Evolutionary conservation across 2,888 invertebrate genomes (phyloP).

Genomic region (Andrena haemorrhoa): DNA sequence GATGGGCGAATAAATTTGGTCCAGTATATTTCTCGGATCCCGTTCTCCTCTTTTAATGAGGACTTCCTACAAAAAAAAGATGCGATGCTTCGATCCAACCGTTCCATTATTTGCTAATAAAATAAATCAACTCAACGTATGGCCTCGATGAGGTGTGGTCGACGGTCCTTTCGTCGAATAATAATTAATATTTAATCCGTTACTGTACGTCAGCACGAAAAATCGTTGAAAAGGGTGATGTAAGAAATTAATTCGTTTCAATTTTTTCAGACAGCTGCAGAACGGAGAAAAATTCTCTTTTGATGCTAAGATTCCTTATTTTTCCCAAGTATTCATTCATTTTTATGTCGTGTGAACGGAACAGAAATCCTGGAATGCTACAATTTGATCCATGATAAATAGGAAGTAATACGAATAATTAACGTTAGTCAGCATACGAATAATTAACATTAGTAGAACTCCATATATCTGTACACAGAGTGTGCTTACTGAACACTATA

Average conservation of each 20-base stretch:
- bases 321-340: too few species aligned
- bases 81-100: background rate
- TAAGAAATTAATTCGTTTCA: background rate
- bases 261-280: background rate
- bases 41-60: background rate
- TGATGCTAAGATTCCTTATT: too few species aligned
- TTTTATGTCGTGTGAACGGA: too few species aligned
- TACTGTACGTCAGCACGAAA: too few species aligned
- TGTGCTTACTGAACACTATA: too few species aligned
- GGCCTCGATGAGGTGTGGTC: background rate
- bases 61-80: background rate
- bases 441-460: too few species aligned
- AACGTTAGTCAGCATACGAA: too few species aligned
- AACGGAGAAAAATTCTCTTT: too few species aligned
- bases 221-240: background rate
- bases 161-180: background rate
- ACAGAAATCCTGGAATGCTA: too few species aligned
- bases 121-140: background rate
- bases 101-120: background rate
- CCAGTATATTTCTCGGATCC: background rate
- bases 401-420: too few species aligned
- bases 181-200: slow-evolving; percentile 4
- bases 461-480: too few species aligned
- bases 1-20: slow-evolving; percentile 30
- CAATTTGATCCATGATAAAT: too few species aligned